These are phyloP conservation scores for Eupithecia tripunctaria DNA, from an alignment of 2,888 invertebrate genomes.

Conservation along the genomic window DNA sequence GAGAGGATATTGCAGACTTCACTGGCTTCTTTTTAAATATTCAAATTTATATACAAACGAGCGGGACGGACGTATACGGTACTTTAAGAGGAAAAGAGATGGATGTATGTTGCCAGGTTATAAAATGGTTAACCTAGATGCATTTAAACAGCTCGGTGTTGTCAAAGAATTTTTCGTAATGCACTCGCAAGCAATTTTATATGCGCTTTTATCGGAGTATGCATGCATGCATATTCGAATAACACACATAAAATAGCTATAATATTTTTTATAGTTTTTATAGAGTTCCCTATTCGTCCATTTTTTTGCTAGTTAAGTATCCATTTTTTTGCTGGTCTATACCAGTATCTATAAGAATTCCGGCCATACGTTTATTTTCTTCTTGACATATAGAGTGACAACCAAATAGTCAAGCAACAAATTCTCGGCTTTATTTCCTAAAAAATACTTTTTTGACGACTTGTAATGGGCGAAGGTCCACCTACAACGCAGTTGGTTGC, in stretches of 20 bases:
- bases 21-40: slow-evolving; percentile 64
- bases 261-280: not conserved
- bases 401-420: too few relatives aligned
- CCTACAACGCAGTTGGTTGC: too few relatives aligned
- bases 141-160: slow-evolving; percentile 47
- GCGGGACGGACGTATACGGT: slow-evolving; percentile 37
- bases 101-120: slow-evolving; percentile 24
- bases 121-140: slow-evolving; percentile 52
- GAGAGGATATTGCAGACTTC: slow-evolving; percentile 63
- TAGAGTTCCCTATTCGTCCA: not conserved
- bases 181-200: slow-evolving; percentile 16
- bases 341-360: too few relatives aligned
- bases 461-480: too few relatives aligned
- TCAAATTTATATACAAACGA: slow-evolving; percentile 68
- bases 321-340: too few relatives aligned
- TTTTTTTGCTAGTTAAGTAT: not conserved
- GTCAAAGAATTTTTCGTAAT: slow-evolving; percentile 36
- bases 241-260: not conserved
- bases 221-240: not conserved
- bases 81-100: slow-evolving; percentile 19
- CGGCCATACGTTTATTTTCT: too few relatives aligned
- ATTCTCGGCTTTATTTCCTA: too few relatives aligned
- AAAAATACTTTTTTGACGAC: too few relatives aligned
- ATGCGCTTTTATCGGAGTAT: not conserved
- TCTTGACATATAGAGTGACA: too few relatives aligned